Percentiles rank a stretch among this genome's conserved stretches.
phyloP scores from a whole-genome alignment of 2,797 vertebrate genomes.

The Lepilemur septentrionalis region DNA sequence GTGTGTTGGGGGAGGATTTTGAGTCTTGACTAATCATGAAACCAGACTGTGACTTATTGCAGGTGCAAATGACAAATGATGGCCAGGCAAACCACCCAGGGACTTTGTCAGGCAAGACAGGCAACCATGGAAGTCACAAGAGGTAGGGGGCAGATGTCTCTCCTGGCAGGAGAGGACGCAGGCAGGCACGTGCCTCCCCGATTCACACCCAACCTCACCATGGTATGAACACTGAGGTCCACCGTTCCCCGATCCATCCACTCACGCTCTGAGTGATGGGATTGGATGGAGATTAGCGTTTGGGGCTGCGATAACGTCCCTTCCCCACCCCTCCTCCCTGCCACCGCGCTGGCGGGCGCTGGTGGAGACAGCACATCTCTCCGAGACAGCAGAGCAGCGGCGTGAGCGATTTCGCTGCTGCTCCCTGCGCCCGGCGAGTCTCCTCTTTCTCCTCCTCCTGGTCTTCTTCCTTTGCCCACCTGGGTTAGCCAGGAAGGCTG shows the following conservation, averaged over 20 bases:
- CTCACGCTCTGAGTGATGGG: not conserved
- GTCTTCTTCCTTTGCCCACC: not conserved
- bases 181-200: accelerated
- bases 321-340: not conserved
- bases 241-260: accelerated
- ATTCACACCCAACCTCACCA: no score
- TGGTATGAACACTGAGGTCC: not conserved
- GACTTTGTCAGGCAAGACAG: not conserved
- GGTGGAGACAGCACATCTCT: not conserved
- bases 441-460: not conserved
- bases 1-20: not conserved
- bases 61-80: not conserved
- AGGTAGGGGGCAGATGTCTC: not conserved
- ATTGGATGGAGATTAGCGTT: not conserved
- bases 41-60: not conserved
- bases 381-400: accelerated
- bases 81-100: not conserved
- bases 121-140: accelerated
- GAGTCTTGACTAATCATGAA: not conserved
- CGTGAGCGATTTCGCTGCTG: accelerated
- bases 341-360: no score
- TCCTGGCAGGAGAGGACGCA: not conserved
- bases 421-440: accelerated
- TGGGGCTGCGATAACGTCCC: not conserved
- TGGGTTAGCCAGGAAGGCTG: not conserved